Percentiles rank a stretch among this genome's conserved stretches.
Evolutionary conservation across 2,113 vertebrate species (phyloP).

Genomic region (Cynoglossus semilaevis): DNA sequence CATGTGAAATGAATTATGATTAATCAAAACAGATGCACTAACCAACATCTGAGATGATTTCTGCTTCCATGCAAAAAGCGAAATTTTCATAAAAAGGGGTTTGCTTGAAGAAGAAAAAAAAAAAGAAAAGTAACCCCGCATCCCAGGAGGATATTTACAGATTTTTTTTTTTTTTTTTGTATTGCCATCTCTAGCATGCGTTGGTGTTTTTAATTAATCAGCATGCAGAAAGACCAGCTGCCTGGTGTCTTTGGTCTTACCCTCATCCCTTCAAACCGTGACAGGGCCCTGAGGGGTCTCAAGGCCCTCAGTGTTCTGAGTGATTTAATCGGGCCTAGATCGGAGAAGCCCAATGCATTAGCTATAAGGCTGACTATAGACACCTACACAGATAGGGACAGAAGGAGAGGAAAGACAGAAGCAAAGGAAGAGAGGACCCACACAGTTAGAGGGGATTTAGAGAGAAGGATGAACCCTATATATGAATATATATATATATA

Average conservation of each 20-base stretch:
- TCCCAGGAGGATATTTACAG: constrained; percentile 16
- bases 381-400: constrained; percentile 96
- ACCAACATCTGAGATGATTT: constrained; percentile 66
- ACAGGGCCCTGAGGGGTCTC: constrained; percentile 99
- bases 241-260: constrained; percentile 90
- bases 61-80: constrained; percentile 70
- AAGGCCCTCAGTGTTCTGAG: constrained; percentile 99
- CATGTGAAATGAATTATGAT: constrained; percentile 68
- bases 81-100: constrained; percentile 35
- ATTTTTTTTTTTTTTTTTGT: constrained; percentile 9
- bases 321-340: constrained; percentile 99
- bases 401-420: constrained; percentile 71
- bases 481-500: constrained; percentile 5
- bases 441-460: constrained; percentile 61
- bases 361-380: constrained; percentile 99
- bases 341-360: constrained; percentile 99
- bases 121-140: neutral
- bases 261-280: constrained; percentile 99
- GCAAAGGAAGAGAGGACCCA: constrained; percentile 68
- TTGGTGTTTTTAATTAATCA: constrained; percentile 76
- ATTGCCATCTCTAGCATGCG: constrained; percentile 89
- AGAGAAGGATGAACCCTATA: constrained; percentile 77
- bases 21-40: constrained; percentile 65
- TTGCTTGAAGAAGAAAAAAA: too few species aligned
- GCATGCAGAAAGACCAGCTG: constrained; percentile 97